These are phyloP conservation scores for Enteromius paludinosus DNA, from an alignment of 2,797 vertebrate genomes.

Conservation along the genomic window DNA sequence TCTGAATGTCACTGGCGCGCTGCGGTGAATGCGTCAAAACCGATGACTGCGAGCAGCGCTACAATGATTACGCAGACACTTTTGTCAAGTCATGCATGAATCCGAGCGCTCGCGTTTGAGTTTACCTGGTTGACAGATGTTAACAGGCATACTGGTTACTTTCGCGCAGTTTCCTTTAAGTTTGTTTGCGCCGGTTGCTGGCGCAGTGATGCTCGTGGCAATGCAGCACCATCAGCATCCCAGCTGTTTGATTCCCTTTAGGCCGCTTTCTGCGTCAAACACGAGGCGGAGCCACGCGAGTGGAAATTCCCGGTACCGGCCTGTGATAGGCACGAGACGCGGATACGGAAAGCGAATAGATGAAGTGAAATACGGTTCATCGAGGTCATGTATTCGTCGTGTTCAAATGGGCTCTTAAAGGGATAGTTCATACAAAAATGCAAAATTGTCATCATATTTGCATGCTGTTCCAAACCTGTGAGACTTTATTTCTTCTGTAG, in stretches of 20 bases:
- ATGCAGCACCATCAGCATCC: slow-evolving; percentile 71
- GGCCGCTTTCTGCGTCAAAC: slow-evolving; percentile 77
- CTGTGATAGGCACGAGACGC: slow-evolving; percentile 70
- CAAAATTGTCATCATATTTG: neutral
- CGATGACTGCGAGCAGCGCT: slow-evolving; percentile 18
- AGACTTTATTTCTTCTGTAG: too few species aligned
- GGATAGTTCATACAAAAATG: neutral
- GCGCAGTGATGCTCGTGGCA: slow-evolving; percentile 57
- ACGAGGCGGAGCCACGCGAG: slow-evolving; percentile 72
- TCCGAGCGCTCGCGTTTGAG: neutral
- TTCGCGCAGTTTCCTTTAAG: neutral
- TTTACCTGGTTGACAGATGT: neutral
- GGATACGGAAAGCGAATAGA: slow-evolving; percentile 25
- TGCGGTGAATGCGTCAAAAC: slow-evolving; percentile 48
- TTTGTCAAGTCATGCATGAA: slow-evolving; percentile 59
- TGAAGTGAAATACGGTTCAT: neutral
- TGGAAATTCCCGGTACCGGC: slow-evolving; percentile 80
- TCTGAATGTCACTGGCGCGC: slow-evolving; percentile 14
- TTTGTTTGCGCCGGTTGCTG: neutral
- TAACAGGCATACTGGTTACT: neutral
- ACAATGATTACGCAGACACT: slow-evolving; percentile 64
- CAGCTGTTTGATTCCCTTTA: slow-evolving; percentile 67
- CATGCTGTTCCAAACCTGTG: neutral
- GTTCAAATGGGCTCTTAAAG: neutral
- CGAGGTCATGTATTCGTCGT: neutral